phyloP scores from a whole-genome alignment of 2,113 vertebrate species.

The Heloderma charlesbogerti region DNA sequence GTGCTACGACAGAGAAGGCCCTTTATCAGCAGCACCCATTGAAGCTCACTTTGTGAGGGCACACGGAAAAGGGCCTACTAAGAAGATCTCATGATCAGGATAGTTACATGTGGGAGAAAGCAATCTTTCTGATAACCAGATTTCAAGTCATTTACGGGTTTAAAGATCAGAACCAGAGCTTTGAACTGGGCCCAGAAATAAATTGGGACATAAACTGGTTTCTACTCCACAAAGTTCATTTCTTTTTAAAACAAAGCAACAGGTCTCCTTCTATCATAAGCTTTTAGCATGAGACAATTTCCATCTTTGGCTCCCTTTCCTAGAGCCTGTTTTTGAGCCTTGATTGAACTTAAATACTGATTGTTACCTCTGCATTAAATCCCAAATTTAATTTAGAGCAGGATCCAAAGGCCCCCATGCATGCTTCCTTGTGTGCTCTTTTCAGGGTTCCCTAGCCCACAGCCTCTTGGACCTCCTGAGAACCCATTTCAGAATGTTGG shows the following conservation, averaged over 20 bases:
- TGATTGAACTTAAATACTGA: background rate
- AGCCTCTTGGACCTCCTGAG: background rate
- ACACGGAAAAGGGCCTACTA: too few species aligned
- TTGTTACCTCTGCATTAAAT: background rate
- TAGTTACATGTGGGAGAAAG: too few species aligned
- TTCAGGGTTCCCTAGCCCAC: background rate
- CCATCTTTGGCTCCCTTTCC: background rate
- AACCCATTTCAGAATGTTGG: background rate
- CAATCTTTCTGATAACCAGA: too few species aligned
- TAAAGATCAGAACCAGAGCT: too few species aligned
- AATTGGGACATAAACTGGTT: background rate
- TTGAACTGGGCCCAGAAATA: too few species aligned
- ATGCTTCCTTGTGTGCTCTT: background rate
- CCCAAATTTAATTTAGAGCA: background rate
- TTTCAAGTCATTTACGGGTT: too few species aligned
- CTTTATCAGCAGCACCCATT: too few species aligned
- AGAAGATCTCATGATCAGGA: too few species aligned
- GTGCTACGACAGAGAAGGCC: too few species aligned
- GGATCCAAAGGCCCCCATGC: background rate
- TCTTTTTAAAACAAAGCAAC: background rate
- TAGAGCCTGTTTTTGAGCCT: background rate
- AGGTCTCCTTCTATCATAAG: background rate
- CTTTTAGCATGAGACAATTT: too few species aligned
- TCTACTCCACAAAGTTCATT: background rate
- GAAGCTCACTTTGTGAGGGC: too few species aligned